phyloP scores from a whole-genome alignment of 2,113 vertebrate species.

The Centropus bengalensis region DNA sequence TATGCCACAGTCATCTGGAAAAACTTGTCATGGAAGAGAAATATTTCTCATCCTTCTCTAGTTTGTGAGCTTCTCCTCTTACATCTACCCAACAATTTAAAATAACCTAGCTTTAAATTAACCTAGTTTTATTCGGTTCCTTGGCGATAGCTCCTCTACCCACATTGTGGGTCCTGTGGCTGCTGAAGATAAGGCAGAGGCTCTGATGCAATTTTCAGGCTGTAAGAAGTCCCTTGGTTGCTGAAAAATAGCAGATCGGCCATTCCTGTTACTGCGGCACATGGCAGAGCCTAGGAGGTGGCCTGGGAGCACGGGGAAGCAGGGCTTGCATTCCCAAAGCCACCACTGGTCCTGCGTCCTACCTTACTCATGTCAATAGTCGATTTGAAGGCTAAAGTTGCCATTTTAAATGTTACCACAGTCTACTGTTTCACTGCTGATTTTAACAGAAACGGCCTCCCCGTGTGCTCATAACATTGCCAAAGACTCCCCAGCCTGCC shows the following conservation, averaged over 20 bases:
- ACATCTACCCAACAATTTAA: background rate
- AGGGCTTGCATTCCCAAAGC: background rate
- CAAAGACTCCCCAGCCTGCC: background rate
- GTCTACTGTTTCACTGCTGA: background rate
- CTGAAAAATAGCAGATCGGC: background rate
- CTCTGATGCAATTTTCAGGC: background rate
- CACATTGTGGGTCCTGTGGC: background rate
- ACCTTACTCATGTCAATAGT: background rate
- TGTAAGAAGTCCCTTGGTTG: background rate
- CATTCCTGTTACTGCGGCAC: background rate
- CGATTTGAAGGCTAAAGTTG: background rate
- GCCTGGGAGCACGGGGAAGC: background rate
- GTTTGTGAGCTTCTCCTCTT: background rate
- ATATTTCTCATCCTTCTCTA: background rate
- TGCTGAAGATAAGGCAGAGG: background rate
- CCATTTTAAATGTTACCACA: background rate
- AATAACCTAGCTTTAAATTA: background rate
- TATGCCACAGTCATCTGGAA: background rate
- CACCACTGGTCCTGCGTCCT: rapidly evolving
- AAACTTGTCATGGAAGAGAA: background rate
- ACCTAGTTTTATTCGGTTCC: background rate
- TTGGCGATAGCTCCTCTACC: background rate
- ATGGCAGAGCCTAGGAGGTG: background rate
- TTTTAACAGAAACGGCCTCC: background rate
- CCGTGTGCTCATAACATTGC: background rate